Evolutionary conservation across 2,888 invertebrate genomes (phyloP), one percentile per base, ranked within the genome.

Genomic region (Macrosoma leucophasiata): DNA sequence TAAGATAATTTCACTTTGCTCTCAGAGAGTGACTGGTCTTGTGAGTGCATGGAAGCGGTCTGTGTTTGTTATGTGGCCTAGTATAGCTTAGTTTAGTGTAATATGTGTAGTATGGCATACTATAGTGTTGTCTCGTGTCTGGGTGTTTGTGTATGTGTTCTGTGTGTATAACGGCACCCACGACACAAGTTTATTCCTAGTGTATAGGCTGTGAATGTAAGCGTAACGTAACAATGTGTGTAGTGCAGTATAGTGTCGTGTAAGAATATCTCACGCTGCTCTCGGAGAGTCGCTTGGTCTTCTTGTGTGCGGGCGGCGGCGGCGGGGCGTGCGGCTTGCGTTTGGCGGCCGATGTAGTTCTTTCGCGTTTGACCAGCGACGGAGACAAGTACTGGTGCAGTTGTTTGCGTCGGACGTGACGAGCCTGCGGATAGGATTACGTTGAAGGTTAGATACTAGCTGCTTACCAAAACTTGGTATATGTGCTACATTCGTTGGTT

Each of bases 381-480:
- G 87, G 86, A 4, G 92, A 88, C 43, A 94, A 77, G 74, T 93
- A 94, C 58, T 90, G 89, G 46, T 86, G 86, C 20, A 94, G 78
- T 52, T 92, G 91, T 70, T 90, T 93, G 61, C 91, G 89, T 45
- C 92, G 92, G 0, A 97, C 96, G 72, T 96, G 94, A 3, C 93
- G 90, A 1, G 95, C 95, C 84, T 96, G 92, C 20, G 4, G 1
- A n/a, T n/a, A n/a, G n/a, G n/a, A n/a, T n/a, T n/a, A n/a, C n/a
- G n/a, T n/a, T n/a, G n/a, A n/a, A n/a, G n/a, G n/a, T n/a, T n/a
- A n/a, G n/a, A n/a, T n/a, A n/a, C n/a, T n/a, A n/a, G n/a, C n/a
- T n/a, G n/a, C n/a, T n/a, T n/a, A n/a, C n/a, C n/a, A n/a, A n/a
- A n/a, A n/a, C n/a, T n/a, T n/a, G n/a, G n/a, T n/a, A n/a, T n/a